A percentile compares a stretch with the other conserved stretches of the same genome.
Evolutionary conservation across 2,888 invertebrate species (phyloP).

Genomic region (Polylopha cassiicola): DNA sequence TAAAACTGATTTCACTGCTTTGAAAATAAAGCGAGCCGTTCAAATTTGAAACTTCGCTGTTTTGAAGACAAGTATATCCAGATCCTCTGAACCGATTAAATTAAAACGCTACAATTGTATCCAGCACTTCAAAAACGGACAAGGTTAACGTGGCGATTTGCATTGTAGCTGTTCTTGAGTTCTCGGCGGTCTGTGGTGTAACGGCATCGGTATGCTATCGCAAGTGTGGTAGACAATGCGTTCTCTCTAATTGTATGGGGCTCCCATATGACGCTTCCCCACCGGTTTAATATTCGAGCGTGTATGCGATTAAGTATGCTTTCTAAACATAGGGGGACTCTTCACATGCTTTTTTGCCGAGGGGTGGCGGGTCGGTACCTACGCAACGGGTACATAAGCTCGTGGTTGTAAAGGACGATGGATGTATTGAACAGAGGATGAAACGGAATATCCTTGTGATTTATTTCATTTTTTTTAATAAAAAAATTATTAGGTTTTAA

Average conservation of each 20-base stretch:
- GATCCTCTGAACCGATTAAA: no score
- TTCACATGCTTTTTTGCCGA: conserved; percentile 62
- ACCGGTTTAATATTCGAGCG: conserved; percentile 69
- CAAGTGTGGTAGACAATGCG: conserved; percentile 52
- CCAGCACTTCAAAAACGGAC: no score
- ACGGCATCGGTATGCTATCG: conserved; percentile 43
- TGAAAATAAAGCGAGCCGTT: no score
- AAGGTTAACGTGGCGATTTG: no score
- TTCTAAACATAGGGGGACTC: conserved; percentile 68
- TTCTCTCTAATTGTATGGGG: conserved; percentile 59
- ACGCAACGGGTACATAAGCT: conserved; percentile 61
- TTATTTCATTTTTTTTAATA: not conserved
- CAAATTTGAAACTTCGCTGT: conserved; percentile 1
- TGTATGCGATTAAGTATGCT: conserved; percentile 71
- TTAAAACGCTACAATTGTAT: no score
- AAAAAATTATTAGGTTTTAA: no score
- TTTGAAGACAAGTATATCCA: no score
- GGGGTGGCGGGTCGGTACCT: conserved; percentile 58
- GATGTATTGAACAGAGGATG: conserved; percentile 38
- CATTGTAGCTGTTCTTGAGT: no score
- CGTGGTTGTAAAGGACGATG: conserved; percentile 60
- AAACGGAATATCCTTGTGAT: conserved; percentile 32
- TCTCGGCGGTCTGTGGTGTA: conserved; percentile 36
- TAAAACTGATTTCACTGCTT: conserved; percentile 5
- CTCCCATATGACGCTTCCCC: conserved; percentile 70